Percentiles rank a stretch among this genome's conserved stretches.
phyloP scores from a whole-genome alignment of 2,888 invertebrate species.

The Gortyna flavago region DNA sequence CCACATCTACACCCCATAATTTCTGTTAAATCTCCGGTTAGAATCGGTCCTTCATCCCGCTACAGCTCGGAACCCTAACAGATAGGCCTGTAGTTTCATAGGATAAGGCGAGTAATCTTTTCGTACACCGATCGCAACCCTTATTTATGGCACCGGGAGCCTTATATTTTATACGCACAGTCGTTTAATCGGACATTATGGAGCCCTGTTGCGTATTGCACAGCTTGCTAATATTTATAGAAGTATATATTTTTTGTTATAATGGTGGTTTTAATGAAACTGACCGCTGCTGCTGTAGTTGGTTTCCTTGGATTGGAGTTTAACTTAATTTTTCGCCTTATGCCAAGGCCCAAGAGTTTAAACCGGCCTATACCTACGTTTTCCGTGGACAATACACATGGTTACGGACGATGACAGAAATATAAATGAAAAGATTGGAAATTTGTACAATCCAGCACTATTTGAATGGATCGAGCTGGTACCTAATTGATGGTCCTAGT shows the following conservation, averaged over 20 bases:
- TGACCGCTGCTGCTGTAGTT: neutral
- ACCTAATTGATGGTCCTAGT: neutral
- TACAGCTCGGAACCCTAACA: conserved; percentile 24
- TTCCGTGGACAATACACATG: neutral
- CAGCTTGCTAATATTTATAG: conserved; percentile 42
- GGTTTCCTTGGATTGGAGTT: neutral
- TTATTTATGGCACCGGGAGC: conserved; percentile 72
- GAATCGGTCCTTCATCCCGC: conserved; percentile 22
- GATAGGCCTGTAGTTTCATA: conserved; percentile 65
- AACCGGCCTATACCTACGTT: neutral
- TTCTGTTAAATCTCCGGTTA: conserved; percentile 12
- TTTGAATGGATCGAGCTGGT: neutral
- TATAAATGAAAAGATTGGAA: neutral
- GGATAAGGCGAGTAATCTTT: conserved; percentile 70
- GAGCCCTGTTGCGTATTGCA: conserved; percentile 28
- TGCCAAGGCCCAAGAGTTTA: neutral
- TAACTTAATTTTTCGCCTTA: too few species aligned
- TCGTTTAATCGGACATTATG: conserved; percentile 60
- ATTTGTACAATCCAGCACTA: neutral
- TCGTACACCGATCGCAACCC: conserved; percentile 70
- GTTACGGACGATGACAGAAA: neutral
- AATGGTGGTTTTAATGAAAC: neutral
- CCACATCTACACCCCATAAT: conserved; percentile 12
- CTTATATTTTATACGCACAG: conserved; percentile 68
- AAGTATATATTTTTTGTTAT: conserved; percentile 25